Percentiles rank a stretch among this genome's conserved stretches.
Conservation (phyloP, 1,140 invertebrate species). For the Elymnias hypermnestra region DNA sequence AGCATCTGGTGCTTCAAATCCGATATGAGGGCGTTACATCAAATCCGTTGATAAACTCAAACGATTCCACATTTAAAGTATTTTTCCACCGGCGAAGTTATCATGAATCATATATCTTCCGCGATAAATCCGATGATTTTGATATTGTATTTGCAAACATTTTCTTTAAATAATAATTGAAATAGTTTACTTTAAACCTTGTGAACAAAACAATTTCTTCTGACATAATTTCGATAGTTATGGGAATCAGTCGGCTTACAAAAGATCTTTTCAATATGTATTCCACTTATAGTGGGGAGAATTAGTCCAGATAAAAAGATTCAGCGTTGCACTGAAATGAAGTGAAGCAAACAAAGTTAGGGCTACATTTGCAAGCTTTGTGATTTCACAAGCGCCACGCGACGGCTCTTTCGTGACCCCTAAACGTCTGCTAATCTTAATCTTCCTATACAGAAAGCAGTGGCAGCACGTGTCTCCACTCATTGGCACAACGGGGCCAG, state of each 20-base stretch:
- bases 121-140: no score
- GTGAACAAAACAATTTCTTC: not conserved
- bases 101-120: conserved; percentile 19
- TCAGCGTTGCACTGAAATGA: no score
- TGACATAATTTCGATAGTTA: not conserved
- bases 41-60: conserved; percentile 17
- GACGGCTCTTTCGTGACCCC: conserved; percentile 14
- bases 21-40: conserved; percentile 5
- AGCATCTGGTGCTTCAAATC: conserved; percentile 2
- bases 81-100: conserved; percentile 23
- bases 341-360: not conserved
- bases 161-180: not conserved
- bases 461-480: conserved; percentile 55
- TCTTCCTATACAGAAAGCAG: conserved; percentile 12
- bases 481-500: conserved; percentile 42
- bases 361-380: conserved; percentile 6
- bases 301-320: not conserved
- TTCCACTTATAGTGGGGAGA: not conserved
- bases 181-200: not conserved
- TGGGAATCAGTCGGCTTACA: no score
- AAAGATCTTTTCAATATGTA: no score
- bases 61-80: conserved; percentile 20
- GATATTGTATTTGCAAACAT: no score
- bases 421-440: conserved; percentile 15
- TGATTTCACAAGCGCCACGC: conserved; percentile 13